phyloP scores from a whole-genome alignment of 2,888 invertebrate species.

The Philopedon plagiatum region DNA sequence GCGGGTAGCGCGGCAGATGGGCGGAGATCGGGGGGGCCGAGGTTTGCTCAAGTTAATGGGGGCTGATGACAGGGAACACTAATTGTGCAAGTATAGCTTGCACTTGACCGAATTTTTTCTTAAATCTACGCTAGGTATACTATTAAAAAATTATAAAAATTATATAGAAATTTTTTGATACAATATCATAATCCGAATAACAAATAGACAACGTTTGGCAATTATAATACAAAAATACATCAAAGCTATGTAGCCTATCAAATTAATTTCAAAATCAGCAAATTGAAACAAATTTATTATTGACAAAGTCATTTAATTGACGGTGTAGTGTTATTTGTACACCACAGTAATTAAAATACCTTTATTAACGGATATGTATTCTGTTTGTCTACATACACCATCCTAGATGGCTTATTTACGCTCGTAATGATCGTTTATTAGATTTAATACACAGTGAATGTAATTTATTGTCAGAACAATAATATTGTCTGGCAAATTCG shows the following conservation, averaged over 20 bases:
- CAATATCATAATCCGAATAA: too few species aligned
- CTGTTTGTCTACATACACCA: constrained; percentile 30
- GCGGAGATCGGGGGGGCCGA: too few species aligned
- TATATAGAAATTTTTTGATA: too few species aligned
- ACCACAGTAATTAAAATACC: constrained; percentile 35
- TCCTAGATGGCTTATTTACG: constrained; percentile 32
- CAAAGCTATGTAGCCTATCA: background rate
- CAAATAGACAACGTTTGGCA: too few species aligned
- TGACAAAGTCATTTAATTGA: constrained; percentile 8
- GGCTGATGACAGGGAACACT: too few species aligned
- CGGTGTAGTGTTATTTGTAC: constrained; percentile 9
- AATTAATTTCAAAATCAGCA: background rate
- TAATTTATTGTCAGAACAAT: constrained; percentile 10
- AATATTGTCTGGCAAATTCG: background rate
- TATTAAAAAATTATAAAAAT: too few species aligned
- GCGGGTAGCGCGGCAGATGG: too few species aligned
- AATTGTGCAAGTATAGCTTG: too few species aligned
- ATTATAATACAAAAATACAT: background rate
- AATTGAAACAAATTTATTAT: constrained; percentile 1
- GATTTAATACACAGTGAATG: constrained; percentile 20
- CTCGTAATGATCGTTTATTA: constrained; percentile 32
- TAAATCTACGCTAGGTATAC: too few species aligned
- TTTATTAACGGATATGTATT: constrained; percentile 28
- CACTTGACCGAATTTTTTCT: too few species aligned
- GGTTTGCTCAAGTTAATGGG: too few species aligned